phyloP scores from a whole-genome alignment of 2,888 invertebrate species.

The Protodeltote pygarga region DNA sequence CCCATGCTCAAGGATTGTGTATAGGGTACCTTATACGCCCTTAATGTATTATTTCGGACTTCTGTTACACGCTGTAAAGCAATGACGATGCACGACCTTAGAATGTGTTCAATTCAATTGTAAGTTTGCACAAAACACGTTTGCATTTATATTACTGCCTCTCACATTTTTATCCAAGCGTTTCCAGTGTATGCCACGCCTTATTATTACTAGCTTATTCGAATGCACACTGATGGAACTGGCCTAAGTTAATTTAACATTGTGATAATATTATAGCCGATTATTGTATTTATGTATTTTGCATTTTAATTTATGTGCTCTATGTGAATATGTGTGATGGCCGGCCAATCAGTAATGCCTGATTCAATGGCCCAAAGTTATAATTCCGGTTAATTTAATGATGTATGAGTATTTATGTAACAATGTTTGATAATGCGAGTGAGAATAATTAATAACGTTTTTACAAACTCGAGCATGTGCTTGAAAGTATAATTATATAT shows the following conservation, averaged over 20 bases:
- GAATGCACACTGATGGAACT: conserved; percentile 12
- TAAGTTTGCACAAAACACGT: conserved; percentile 28
- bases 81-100: conserved; percentile 4
- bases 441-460: conserved; percentile 19
- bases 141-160: conserved; percentile 32
- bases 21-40: too few relatives aligned
- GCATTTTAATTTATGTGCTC: conserved; percentile 38
- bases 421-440: conserved; percentile 20
- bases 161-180: not conserved
- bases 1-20: too few relatives aligned
- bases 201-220: conserved; percentile 17
- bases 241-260: conserved; percentile 40
- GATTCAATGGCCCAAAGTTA: conserved; percentile 9
- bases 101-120: conserved; percentile 12
- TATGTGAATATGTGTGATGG: conserved; percentile 14
- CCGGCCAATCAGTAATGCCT: not conserved
- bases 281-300: conserved; percentile 41
- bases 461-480: conserved; percentile 29
- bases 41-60: too few relatives aligned
- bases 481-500: conserved; percentile 15
- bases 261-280: conserved; percentile 52
- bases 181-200: conserved; percentile 28
- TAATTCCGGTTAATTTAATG: conserved; percentile 14
- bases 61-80: too few relatives aligned
- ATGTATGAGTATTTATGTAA: conserved; percentile 9